A percentile compares a stretch with the other conserved stretches of the same genome.
These are phyloP conservation scores for Atrina japonica DNA, from an alignment of 2,888 invertebrate species.

Conservation along the genomic window DNA sequence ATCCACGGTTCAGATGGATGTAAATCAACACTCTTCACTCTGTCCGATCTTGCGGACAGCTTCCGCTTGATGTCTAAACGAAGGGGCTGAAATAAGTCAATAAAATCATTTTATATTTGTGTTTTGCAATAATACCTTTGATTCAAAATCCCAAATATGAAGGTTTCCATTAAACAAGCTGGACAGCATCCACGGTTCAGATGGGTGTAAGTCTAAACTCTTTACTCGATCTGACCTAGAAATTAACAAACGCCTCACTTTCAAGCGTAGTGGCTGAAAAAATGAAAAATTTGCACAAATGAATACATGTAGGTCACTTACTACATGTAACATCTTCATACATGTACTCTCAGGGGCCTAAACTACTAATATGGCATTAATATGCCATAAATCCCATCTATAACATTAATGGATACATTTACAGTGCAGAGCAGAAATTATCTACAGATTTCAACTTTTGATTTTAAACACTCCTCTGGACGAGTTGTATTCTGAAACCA, in stretches of 20 bases:
- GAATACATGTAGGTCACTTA: neutral
- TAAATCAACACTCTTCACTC: conserved; percentile 98
- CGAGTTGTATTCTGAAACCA: too few relatives aligned
- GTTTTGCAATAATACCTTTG: conserved; percentile 84
- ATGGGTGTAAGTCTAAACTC: conserved; percentile 97
- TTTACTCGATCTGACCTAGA: conserved; percentile 99
- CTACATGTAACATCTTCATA: neutral
- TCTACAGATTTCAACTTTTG: too few relatives aligned
- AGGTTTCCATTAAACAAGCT: conserved; percentile 99
- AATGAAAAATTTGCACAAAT: too few relatives aligned
- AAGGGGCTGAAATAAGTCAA: conserved; percentile 86
- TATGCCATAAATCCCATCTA: neutral
- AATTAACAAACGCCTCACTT: conserved; percentile 97
- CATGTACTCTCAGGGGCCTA: neutral
- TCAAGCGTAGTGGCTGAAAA: conserved; percentile 91
- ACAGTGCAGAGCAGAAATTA: too few relatives aligned
- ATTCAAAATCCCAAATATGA: conserved; percentile 99
- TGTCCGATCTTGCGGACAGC: conserved; percentile 97
- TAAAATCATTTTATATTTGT: neutral
- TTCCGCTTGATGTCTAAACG: conserved; percentile 99
- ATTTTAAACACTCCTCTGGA: too few relatives aligned
- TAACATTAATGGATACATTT: too few relatives aligned
- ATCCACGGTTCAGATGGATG: conserved; percentile 99
- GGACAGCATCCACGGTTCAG: conserved; percentile 98
- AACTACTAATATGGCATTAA: neutral